These are phyloP conservation scores for Chanos chanos DNA, from an alignment of 2,797 vertebrate species.

Conservation along the genomic window DNA sequence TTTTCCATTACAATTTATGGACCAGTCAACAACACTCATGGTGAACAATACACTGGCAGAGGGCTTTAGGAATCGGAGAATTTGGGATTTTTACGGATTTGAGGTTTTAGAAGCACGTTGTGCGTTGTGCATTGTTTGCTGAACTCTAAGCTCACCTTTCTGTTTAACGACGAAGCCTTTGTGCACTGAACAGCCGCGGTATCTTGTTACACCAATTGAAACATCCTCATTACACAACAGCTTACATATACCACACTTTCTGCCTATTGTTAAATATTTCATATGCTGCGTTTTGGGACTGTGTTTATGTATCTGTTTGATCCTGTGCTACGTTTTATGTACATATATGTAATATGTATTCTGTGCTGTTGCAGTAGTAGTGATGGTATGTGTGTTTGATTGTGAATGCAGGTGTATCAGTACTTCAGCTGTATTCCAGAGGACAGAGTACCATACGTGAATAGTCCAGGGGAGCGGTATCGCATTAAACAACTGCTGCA, in stretches of 20 bases:
- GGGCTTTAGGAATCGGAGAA: too few species aligned
- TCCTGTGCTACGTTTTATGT: not conserved
- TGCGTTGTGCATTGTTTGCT: constrained; percentile 34
- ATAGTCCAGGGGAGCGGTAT: constrained; percentile 92
- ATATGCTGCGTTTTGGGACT: not conserved
- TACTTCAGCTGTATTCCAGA: constrained; percentile 98
- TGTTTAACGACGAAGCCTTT: constrained; percentile 2
- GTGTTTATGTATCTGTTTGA: not conserved
- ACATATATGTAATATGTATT: not conserved
- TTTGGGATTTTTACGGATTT: too few species aligned
- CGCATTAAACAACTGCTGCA: constrained; percentile 96
- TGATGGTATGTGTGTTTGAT: not conserved
- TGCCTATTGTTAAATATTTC: not conserved
- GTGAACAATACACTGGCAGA: too few species aligned
- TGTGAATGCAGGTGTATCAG: constrained; percentile 85
- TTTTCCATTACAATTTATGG: too few species aligned
- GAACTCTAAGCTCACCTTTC: constrained; percentile 21
- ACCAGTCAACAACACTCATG: too few species aligned
- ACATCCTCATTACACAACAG: constrained; percentile 10
- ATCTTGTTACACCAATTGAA: constrained; percentile 18
- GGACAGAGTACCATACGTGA: constrained; percentile 95
- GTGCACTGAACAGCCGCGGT: not conserved
- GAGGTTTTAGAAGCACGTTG: too few species aligned
- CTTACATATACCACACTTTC: not conserved
- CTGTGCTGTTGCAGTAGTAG: too few species aligned